Evolutionary conservation across 2,888 invertebrate genomes (phyloP), one percentile per base, ranked within the genome.

Genomic region (Resseliella maxima): DNA sequence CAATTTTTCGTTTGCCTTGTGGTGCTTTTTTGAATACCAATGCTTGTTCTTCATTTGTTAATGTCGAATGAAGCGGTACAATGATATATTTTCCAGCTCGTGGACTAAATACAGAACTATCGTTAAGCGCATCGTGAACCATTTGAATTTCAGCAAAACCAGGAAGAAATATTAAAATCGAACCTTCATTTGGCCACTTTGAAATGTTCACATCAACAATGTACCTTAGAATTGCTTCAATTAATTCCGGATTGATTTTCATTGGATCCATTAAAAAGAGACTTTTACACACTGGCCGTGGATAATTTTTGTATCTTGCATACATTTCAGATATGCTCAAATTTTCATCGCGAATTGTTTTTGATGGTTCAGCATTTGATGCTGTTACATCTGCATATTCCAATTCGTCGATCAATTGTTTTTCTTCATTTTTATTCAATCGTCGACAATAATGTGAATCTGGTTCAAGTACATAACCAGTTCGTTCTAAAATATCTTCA

Each of bases 1-100:
- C 95, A 87, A 98, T 96, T 92, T 98, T 98, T 50, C 98, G 92
- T 31, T 94, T 93, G 0, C 95, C 95, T 0, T 92, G 90, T 46
- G 93, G 94, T 0, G 95, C 93, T 88, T 94, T 95, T 89, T 94
- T 94, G 89, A 93, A 94, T 35, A 97, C 95, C 64, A 94, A 90
- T 0, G 94, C 92, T 90, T 98, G 98, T 88, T 97, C 97, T 89
- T 96, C 95, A 88, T 95, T 96, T 0, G 96, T 95, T 41, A 98
- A 91, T 0, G 96, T 94, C 0, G 97, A 97, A 90, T 98, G 98
- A 6, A 98, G 92, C 0, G 97, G 97, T n/a, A 97, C 93, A 64
- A 97, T 90, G 8, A 94, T 88, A 89, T 94, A 96, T 88, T 94
- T 94, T 21, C 94, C 94, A 24, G 92, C 92, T 85, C 90, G 36